Percentiles rank a stretch among this genome's conserved stretches.
Evolutionary conservation across 2,113 vertebrate species (phyloP).

Genomic region (Brienomyrus brachyistius): DNA sequence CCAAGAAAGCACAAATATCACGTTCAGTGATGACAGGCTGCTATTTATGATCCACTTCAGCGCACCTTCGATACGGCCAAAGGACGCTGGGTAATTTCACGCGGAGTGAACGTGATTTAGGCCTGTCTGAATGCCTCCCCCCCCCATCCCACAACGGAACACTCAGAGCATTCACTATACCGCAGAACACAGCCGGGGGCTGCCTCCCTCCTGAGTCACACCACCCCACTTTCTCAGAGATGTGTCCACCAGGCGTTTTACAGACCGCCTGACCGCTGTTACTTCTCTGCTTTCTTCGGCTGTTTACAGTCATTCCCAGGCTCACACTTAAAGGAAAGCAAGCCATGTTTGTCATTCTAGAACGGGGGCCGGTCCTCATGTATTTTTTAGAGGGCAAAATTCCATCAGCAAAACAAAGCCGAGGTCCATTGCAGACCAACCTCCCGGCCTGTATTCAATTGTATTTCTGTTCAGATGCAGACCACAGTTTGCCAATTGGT

Average conservation of each 20-base stretch:
- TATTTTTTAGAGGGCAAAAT: neutral
- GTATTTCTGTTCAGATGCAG: neutral
- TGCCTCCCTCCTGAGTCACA: neutral
- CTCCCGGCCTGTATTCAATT: neutral
- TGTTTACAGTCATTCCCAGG: neutral
- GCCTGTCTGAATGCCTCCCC: neutral
- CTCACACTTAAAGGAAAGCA: neutral
- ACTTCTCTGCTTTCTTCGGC: neutral
- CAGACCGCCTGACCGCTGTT: neutral
- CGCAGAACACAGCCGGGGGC: neutral
- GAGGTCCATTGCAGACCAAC: neutral
- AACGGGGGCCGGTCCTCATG: neutral
- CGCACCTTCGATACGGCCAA: neutral
- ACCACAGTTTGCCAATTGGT: neutral
- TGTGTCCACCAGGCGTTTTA: neutral
- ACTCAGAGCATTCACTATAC: neutral
- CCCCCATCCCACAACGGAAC: neutral
- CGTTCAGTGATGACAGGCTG: slow-evolving; percentile 19
- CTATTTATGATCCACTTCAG: neutral
- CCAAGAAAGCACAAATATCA: slow-evolving; percentile 50
- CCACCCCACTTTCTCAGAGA: neutral
- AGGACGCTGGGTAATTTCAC: neutral
- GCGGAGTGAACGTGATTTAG: neutral
- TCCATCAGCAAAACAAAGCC: neutral
- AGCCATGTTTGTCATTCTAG: neutral